Percentiles rank a stretch among this genome's conserved stretches.
Conservation (phyloP, 2,113 vertebrate genomes). For the Okapia johnstoni region DNA sequence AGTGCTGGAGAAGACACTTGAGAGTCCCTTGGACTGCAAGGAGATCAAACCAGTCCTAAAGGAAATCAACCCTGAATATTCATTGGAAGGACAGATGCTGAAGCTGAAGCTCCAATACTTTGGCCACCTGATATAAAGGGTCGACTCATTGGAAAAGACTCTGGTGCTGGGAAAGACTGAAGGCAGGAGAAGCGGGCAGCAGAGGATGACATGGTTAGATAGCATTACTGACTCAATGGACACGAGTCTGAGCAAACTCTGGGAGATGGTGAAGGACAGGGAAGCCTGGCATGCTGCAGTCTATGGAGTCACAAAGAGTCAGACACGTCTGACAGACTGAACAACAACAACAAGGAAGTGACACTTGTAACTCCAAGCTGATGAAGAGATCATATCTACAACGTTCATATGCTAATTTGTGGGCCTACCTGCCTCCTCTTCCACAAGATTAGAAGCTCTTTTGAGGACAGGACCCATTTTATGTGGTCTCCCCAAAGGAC, state of each 20-base stretch:
- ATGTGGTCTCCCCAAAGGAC: not conserved
- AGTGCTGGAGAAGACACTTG: not conserved
- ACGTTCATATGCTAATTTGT: not conserved
- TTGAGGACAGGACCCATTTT: not conserved
- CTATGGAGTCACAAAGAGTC: not conserved
- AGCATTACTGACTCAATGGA: not conserved
- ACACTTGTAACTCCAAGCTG: not conserved
- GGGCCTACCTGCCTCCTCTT: not conserved
- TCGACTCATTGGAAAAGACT: not conserved
- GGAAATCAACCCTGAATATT: not conserved
- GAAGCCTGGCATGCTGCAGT: not conserved
- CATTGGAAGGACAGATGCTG: not conserved
- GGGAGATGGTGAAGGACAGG: not conserved
- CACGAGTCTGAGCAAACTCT: not conserved
- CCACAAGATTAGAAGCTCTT: not conserved
- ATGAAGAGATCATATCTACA: not conserved
- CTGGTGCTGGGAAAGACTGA: not conserved
- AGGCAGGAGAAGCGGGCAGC: not conserved
- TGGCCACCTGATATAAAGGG: not conserved
- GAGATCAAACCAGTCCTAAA: not conserved
- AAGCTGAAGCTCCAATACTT: not conserved
- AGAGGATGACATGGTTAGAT: not conserved
- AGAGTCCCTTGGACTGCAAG: not conserved
- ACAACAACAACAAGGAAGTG: not conserved
- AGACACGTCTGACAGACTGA: not conserved